Base-by-base conservation (phyloP, 1,140 invertebrate genomes). In the Capitella teleta region DNA sequence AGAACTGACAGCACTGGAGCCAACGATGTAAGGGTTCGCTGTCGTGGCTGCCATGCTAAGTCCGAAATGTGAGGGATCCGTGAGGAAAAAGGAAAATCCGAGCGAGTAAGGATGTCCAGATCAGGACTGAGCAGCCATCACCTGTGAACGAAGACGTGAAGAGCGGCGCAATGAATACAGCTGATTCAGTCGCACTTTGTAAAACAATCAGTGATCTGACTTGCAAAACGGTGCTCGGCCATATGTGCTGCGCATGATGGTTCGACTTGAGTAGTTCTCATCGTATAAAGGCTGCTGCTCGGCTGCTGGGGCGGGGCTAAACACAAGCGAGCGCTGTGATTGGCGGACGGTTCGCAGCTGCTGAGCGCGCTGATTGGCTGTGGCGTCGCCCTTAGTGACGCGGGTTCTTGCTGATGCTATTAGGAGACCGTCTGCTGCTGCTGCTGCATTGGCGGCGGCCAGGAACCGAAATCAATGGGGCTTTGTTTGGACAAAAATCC, bases 141-240 rank as follows among this genome's bases (percentile, higher is more conserved):
- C 10, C 32, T 34, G 32, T 34, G 10, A 34, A 10, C 32, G 16
- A 10, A 10, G 16, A 34, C 10, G 10, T 10, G 16, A 34, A 10
- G 16, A 34, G 16, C 32, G 16, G 16, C 16, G 10, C 32, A 10
- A 34, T 10, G 10, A 34, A 34, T 26, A 45, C 26, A 24, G 43
- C 28, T 25, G 43, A 5, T 5, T 19, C 43, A 25, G 21, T 19
- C 43, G 21, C 8, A 16, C 19, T 45, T 28, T 25, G 43, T 45
- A 40, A 40, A 40, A 40, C 38, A 40, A 40, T 40, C 38, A 40
- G 21, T 45, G 43, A 45, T 45, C 43, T 45, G 14, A 34, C 28
- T 48, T 48, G 28, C 46, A 48, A 45, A 45, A 45, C 28, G 43
- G 10, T 16, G 23, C 5, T 45, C 43, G 23, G 43, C 43, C 32